A percentile compares a stretch with the other conserved stretches of the same genome.
phyloP scores from a whole-genome alignment of 2,888 invertebrate genomes.

The Hyposoter dolosus region DNA sequence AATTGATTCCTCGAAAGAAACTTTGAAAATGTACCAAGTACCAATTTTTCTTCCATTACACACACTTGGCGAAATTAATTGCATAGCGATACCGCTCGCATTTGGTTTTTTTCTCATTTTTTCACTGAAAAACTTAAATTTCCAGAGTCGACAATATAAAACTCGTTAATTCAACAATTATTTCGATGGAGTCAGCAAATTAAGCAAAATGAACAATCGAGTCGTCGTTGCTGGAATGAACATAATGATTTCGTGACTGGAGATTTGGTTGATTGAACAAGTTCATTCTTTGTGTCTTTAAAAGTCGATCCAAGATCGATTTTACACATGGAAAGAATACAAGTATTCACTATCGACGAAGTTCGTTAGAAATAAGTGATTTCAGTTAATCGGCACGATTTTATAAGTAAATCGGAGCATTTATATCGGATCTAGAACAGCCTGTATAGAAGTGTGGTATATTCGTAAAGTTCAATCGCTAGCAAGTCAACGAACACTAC shows the following conservation, averaged over 20 bases:
- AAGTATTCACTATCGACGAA: no score
- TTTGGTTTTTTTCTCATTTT: neutral
- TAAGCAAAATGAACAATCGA: no score
- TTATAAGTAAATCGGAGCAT: neutral
- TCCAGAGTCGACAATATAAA: no score
- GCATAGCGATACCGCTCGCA: slow-evolving; percentile 5
- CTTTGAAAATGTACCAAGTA: slow-evolving; percentile 23
- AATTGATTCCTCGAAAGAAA: slow-evolving; percentile 63
- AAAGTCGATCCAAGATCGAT: no score
- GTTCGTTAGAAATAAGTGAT: neutral
- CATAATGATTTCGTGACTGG: no score
- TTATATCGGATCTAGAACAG: neutral
- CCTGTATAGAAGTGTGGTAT: slow-evolving; percentile 36
- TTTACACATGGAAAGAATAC: no score
- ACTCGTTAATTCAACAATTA: no score
- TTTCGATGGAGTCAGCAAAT: no score
- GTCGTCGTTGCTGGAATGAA: no score
- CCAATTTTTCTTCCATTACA: slow-evolving; percentile 21
- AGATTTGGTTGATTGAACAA: no score
- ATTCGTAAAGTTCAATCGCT: slow-evolving; percentile 66
- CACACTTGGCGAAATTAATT: slow-evolving; percentile 26
- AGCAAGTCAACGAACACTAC: slow-evolving; percentile 64
- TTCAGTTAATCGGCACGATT: neutral
- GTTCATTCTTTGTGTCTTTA: no score
- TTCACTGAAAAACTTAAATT: no score